Percentiles rank a stretch among this genome's conserved stretches.
Conservation (phyloP, 2,888 invertebrate genomes). For the Phanerotoma sp. region DNA sequence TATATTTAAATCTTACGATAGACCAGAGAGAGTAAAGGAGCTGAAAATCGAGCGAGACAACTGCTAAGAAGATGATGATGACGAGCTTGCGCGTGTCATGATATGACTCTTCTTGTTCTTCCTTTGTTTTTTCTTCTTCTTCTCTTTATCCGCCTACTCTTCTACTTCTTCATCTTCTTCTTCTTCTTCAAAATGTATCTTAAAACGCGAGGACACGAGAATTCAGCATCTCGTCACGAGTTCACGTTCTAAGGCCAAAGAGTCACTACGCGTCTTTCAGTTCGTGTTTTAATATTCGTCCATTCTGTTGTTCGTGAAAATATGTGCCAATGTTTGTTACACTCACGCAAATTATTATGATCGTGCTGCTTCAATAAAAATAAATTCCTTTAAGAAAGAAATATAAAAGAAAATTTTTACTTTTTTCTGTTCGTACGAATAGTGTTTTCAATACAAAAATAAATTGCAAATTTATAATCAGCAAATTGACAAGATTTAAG, state of each 20-base stretch:
- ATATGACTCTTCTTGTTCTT: background rate
- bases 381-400: too few species aligned
- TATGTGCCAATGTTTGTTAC: background rate
- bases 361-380: too few species aligned
- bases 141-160: background rate
- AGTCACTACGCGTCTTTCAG: slow-evolving; percentile 1
- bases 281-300: background rate
- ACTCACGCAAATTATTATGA: background rate
- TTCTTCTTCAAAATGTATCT: background rate
- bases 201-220: background rate
- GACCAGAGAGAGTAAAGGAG: background rate
- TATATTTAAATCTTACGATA: slow-evolving; percentile 27
- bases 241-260: background rate
- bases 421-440: too few species aligned
- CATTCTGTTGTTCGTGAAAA: too few species aligned
- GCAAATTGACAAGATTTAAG: too few species aligned
- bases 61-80: slow-evolving; percentile 3
- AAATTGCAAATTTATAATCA: too few species aligned
- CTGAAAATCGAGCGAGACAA: slow-evolving; percentile 1
- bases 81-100: slow-evolving; percentile 4
- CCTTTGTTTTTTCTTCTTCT: slow-evolving; percentile 5
- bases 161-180: slow-evolving; percentile 1
- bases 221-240: slow-evolving; percentile 9
- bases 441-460: too few species aligned
- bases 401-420: too few species aligned